A percentile compares a stretch with the other conserved stretches of the same genome.
phyloP scores from a whole-genome alignment of 2,888 invertebrate species.

The Chaitophorus viminalis region DNA sequence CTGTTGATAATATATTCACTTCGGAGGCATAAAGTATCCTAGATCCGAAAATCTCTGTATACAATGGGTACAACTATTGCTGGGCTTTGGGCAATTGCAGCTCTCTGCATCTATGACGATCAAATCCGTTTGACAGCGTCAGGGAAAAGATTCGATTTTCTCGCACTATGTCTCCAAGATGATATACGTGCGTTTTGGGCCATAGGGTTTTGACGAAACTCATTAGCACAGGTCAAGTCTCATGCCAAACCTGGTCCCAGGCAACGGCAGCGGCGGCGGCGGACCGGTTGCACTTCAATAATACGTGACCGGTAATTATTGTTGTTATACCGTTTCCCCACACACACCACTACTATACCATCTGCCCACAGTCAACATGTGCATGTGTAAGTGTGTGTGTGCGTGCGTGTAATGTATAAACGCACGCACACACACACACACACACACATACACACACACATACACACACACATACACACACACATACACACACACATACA shows the following conservation, averaged over 20 bases:
- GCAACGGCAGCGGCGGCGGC: conserved; percentile 4
- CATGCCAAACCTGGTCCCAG: conserved; percentile 25
- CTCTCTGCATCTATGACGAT: too few relatives aligned
- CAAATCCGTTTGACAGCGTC: too few relatives aligned
- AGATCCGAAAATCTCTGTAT: too few relatives aligned
- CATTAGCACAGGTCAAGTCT: conserved; percentile 58
- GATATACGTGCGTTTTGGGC: not conserved
- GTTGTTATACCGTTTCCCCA: conserved; percentile 34
- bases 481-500: too few relatives aligned
- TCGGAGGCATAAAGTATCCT: too few relatives aligned
- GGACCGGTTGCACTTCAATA: conserved; percentile 53
- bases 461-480: too few relatives aligned
- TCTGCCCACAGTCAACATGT: conserved; percentile 5
- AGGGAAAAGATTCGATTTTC: too few relatives aligned
- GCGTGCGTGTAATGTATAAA: not conserved
- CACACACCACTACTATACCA: conserved; percentile 7
- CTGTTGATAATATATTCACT: too few relatives aligned
- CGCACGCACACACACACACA: too few relatives aligned
- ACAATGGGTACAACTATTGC: too few relatives aligned
- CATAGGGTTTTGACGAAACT: conserved; percentile 45
- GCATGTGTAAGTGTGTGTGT: not conserved
- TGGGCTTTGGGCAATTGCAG: too few relatives aligned
- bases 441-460: too few relatives aligned
- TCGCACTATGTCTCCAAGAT: not conserved
- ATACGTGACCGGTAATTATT: conserved; percentile 54